These are phyloP conservation scores for Tachina grossa DNA, from an alignment of 2,888 invertebrate species.

Conservation along the genomic window DNA sequence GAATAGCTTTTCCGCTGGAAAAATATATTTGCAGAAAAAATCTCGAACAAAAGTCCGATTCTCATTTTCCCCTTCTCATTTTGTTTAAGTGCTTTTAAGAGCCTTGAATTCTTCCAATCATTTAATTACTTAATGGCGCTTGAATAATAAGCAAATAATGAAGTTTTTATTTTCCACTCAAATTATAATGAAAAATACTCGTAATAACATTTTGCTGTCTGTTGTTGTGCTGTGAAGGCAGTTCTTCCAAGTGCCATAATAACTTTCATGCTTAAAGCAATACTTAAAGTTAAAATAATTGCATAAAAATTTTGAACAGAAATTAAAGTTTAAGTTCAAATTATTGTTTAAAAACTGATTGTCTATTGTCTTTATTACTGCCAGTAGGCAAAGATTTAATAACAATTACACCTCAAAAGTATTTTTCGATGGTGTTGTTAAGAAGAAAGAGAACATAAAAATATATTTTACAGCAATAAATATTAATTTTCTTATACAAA, in stretches of 20 bases:
- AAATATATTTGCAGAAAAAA: conserved; percentile 22
- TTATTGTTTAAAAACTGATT: no score
- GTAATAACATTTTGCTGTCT: not conserved
- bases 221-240: conserved; percentile 4
- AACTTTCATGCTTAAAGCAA: no score
- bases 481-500: no score
- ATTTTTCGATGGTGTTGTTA: no score
- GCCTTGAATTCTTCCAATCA: conserved; percentile 69
- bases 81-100: conserved; percentile 50
- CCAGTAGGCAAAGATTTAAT: no score
- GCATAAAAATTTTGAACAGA: no score
- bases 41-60: conserved; percentile 18
- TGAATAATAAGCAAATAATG: conserved; percentile 59
- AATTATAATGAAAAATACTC: conserved; percentile 10
- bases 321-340: no score
- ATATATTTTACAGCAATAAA: no score
- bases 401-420: no score
- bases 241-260: not conserved
- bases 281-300: no score
- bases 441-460: no score
- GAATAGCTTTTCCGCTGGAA: conserved; percentile 25
- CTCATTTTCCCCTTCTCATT: not conserved
- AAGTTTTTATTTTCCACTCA: conserved; percentile 32
- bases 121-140: conserved; percentile 68
- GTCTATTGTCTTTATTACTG: no score